Base-by-base conservation (phyloP, 2,888 invertebrate genomes). In the Bimastos eiseni region DNA sequence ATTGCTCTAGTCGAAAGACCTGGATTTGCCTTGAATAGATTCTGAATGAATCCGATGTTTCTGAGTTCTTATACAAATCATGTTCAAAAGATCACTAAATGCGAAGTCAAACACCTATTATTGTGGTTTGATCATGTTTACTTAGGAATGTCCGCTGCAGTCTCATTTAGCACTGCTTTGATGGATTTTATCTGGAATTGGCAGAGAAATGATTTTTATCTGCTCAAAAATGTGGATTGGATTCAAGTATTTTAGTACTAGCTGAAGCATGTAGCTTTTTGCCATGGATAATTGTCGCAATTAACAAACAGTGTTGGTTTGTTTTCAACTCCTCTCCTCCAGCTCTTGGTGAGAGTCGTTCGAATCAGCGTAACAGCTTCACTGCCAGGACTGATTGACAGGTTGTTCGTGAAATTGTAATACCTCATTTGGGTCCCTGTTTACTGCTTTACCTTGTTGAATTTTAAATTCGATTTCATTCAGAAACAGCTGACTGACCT, bases 21-120 rank as follows among this genome's bases (percentile, higher is more conserved):
- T 49, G 70, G 70, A 70, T 8, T 70, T 70, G 70, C 49, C 49
- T 49, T 70, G 70, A 13, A 70, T 70, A n/a, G 70, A 70, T 70
- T 70, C 70, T 70, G 70, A 70, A 70, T n/a, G 70, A n/a, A 70
- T 30, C 70, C n/a, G 70, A 70, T 70, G 70, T 70, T 70, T n/a
- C 70, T 70, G 70, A 70, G 70, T 70, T 70, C 70, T 8, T 30
- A 70, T 70, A 70, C 30, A 70, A 70, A 70, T 70, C 70, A 70
- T 70, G n/a, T 70, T 70, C 70, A 11, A n/a, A 30, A n/a, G n/a
- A 70, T 70, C 70, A 30, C 8, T 3, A n/a, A n/a, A n/a, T 70
- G n/a, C 8, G 30, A n/a, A 70, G 70, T 70, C 0, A 70, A 30
- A 70, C 11, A n/a, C 30, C n/a, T n/a, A 1, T 70, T 70, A 70